These are phyloP conservation scores for Montipora cactus DNA, from an alignment of 64 coral and sea anemone species.

Conservation along the genomic window DNA sequence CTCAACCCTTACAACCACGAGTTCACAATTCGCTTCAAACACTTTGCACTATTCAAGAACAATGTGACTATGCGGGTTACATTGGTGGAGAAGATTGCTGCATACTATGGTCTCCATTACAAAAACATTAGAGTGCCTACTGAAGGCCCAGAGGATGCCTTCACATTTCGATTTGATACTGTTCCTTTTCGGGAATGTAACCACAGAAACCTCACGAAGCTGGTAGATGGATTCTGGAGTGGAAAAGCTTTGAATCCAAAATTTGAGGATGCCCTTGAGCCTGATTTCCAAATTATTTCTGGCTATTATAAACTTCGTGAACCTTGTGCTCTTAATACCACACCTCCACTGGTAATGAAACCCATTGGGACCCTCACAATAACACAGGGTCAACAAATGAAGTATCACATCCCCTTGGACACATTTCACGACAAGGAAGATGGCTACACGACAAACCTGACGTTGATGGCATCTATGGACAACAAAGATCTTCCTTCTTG, in stretches of 20 bases:
- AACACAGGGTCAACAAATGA: slow-evolving; percentile 9
- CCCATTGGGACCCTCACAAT: neutral
- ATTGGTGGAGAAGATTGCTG: slow-evolving; percentile 49
- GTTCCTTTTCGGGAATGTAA: slow-evolving; percentile 34
- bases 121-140: slow-evolving; percentile 35
- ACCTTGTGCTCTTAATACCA: slow-evolving; percentile 1
- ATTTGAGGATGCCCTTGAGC: slow-evolving; percentile 17
- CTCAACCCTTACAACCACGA: slow-evolving; percentile 10
- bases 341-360: neutral
- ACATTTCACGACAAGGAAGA: slow-evolving; percentile 72
- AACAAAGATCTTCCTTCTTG: slow-evolving; percentile 2
- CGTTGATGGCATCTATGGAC: neutral
- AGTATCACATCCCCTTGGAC: slow-evolving; percentile 17
- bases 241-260: slow-evolving; percentile 10
- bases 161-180: slow-evolving; percentile 53
- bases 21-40: slow-evolving; percentile 35
- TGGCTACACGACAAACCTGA: slow-evolving; percentile 33
- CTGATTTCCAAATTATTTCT: slow-evolving; percentile 31
- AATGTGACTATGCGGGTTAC: slow-evolving; percentile 19
- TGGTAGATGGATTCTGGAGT: slow-evolving; percentile 29
- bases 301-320: slow-evolving; percentile 19
- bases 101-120: slow-evolving; percentile 26
- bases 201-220: neutral
- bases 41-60: slow-evolving; percentile 28
- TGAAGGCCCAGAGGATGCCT: slow-evolving; percentile 4